A percentile compares a stretch with the other conserved stretches of the same genome.
Conservation (phyloP, 1,140 invertebrate genomes). For the Oryzaephilus surinamensis region DNA sequence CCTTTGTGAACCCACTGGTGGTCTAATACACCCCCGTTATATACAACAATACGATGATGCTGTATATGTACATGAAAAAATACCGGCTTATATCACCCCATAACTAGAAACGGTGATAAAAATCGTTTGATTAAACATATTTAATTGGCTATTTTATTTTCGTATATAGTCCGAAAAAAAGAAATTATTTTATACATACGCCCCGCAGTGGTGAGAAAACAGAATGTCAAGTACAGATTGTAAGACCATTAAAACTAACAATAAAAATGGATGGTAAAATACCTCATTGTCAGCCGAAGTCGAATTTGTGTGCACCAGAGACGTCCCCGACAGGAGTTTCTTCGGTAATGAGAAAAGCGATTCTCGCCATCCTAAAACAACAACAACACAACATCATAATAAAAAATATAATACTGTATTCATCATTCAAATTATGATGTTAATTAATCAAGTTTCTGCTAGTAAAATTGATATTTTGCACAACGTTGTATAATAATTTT, state of each 20-base stretch:
- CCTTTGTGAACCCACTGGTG: conserved; percentile 32
- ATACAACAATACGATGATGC: conserved; percentile 23
- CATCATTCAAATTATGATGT: conserved; percentile 1
- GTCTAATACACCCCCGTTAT: conserved; percentile 28
- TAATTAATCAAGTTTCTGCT: conserved; percentile 13
- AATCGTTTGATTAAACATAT: too few relatives aligned
- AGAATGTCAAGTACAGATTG: conserved; percentile 12
- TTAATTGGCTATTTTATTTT: too few relatives aligned
- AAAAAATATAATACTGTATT: conserved; percentile 2
- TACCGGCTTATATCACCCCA: conserved; percentile 26
- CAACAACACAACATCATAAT: conserved; percentile 31
- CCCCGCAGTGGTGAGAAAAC: conserved; percentile 10
- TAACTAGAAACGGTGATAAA: too few relatives aligned
- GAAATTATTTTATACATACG: too few relatives aligned
- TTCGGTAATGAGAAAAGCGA: conserved; percentile 53
- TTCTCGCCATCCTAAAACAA: conserved; percentile 53
- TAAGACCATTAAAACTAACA: conserved; percentile 1
- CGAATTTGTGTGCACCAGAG: conserved; percentile 26
- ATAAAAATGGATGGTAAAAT: conserved; percentile 12
- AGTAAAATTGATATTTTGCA: conserved; percentile 2
- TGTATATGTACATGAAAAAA: conserved; percentile 19
- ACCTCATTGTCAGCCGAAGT: conserved; percentile 28
- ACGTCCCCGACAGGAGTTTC: conserved; percentile 51
- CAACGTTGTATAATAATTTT: conserved; percentile 32
- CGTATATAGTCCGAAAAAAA: too few relatives aligned